Evolutionary conservation across 1,140 invertebrate species (phyloP), one percentile per base, ranked within the genome.

Genomic region (Microplitis mediator): DNA sequence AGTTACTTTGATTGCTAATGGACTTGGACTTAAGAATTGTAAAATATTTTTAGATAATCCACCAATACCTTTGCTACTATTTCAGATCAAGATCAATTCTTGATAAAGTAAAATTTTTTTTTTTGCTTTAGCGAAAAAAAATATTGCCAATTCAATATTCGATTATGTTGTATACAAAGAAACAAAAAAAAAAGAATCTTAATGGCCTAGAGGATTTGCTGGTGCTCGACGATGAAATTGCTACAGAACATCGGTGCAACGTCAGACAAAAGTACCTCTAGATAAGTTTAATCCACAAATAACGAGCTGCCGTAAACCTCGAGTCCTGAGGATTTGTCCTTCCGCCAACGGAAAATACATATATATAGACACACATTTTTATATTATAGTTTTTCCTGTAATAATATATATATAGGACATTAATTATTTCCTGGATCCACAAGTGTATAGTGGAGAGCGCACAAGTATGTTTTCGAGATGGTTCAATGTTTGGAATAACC

Each of bases 281-380:
- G 69, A 71, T 70, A 73, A 75, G 71, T 73, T 75, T 75, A 75
- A 75, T 75, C 74, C 74, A 73, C 58, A 75, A 75, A 75, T 75
- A 73, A 75, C 71, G 72, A 75, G 72, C 71, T 70, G 69, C 51
- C 71, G 64, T 75, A 73, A 75, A 68, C 71, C 71, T 63, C 64
- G 71, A 68, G 68, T 64, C 72, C 5, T 56, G 58, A 71, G 72
- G 69, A 73, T 75, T 75, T 73, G 14, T 56, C 34, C 62, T 23
- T 23, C 23, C 23, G 23, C 23, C 23, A 23, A 23, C 34, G 45
- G 39, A 9, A 69, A 63, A 58, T 11, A 45, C 61, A 45, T 45
- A 23, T 51, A 4, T 35, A 23, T 23, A 23, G 1, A 23, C 35
- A 34, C 56, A 13, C 13, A 4, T 69, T 36, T 58, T 68, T 32